These are phyloP conservation scores for Phymorhynchus buccinoides DNA, from an alignment of 1,140 invertebrate genomes.

Conservation along the genomic window DNA sequence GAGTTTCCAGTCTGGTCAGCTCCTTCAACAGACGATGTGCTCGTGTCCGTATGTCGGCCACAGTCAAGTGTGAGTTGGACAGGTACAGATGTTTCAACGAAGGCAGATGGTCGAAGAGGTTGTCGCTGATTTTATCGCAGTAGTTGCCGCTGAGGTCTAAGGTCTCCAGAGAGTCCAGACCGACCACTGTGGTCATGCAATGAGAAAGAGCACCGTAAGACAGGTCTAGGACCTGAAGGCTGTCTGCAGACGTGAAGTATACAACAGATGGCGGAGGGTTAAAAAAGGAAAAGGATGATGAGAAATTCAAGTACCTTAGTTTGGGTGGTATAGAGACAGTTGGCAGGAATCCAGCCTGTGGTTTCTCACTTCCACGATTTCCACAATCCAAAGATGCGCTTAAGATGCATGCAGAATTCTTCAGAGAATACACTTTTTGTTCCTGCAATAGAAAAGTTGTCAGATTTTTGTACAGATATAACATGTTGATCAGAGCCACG, in stretches of 20 bases:
- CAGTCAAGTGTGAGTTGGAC: background rate
- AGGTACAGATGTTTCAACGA: background rate
- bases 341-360: background rate
- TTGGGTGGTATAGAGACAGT: background rate
- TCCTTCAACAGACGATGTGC: background rate
- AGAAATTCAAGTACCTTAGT: background rate
- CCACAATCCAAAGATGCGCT: no score
- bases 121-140: slow-evolving; percentile 11
- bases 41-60: background rate
- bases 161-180: background rate
- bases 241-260: background rate
- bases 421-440: no score
- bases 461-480: no score
- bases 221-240: background rate
- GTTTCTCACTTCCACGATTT: no score
- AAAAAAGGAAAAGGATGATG: background rate
- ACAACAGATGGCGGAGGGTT: background rate
- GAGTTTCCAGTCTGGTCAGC: background rate
- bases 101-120: background rate
- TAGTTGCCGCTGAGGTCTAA: slow-evolving; percentile 2
- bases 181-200: background rate
- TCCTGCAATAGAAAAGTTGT: no score
- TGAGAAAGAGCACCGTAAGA: background rate
- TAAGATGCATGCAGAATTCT: no score
- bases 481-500: no score